Percentiles rank a stretch among this genome's conserved stretches.
Evolutionary conservation across 2,888 invertebrate species (phyloP).

Genomic region (Cryptophagus acutangulus): DNA sequence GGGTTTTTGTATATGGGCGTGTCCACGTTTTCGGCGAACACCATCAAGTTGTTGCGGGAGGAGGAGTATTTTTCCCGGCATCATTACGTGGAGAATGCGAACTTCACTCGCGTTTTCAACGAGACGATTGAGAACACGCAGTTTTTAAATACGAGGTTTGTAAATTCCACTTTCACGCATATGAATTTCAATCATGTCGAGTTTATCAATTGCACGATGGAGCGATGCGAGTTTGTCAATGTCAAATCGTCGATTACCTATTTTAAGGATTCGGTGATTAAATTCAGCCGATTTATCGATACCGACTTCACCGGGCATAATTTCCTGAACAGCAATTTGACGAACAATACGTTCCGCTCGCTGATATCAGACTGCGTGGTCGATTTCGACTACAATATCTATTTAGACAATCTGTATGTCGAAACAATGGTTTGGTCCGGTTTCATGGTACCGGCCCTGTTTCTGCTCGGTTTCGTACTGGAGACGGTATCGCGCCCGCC

Average conservation of each 20-base stretch:
- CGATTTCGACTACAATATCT: conserved; percentile 56
- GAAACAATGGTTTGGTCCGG: conserved; percentile 44
- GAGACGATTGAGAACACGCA: conserved; percentile 60
- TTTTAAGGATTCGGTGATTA: conserved; percentile 59
- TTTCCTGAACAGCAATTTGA: conserved; percentile 57
- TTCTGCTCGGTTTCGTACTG: conserved; percentile 44
- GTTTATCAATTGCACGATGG: conserved; percentile 66
- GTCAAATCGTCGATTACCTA: conserved; percentile 66
- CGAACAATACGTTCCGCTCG: conserved; percentile 52
- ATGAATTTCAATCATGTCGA: conserved; percentile 67
- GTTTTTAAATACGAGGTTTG: conserved; percentile 57
- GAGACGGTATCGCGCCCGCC: conserved; percentile 38
- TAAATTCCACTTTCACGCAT: conserved; percentile 62
- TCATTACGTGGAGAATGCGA: conserved; percentile 32
- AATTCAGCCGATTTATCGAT: conserved; percentile 64
- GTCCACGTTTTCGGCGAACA: conserved; percentile 53
- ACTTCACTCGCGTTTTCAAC: conserved; percentile 51
- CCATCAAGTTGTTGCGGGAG: conserved; percentile 49
- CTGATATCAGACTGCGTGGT: conserved; percentile 44
- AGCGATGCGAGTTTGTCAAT: conserved; percentile 64
- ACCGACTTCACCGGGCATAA: conserved; percentile 59
- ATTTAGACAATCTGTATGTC: conserved; percentile 50
- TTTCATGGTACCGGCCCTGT: conserved; percentile 49
- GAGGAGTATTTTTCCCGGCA: conserved; percentile 37
- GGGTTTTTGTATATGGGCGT: conserved; percentile 52